Evolutionary conservation across 2,113 vertebrate genomes (phyloP), one percentile per base, ranked within the genome.

Genomic region (Butorides virescens): DNA sequence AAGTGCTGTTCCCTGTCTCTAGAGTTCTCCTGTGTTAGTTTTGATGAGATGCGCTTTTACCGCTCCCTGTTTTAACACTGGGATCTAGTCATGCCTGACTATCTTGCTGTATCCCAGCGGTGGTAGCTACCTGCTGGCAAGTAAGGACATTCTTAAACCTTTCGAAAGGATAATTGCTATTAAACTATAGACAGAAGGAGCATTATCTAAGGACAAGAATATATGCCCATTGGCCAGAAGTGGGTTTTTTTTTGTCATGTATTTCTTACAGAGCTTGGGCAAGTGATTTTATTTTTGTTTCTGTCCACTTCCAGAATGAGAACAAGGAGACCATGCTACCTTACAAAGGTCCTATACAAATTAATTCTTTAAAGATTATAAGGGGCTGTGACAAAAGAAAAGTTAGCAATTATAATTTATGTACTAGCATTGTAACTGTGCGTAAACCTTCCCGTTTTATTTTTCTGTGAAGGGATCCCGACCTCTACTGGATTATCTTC

Each of bases 401-500:
- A 2, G 0, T 72, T 50, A 94, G 61, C 66, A 75, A 30, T 75
- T 85, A 15, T 20, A 37, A 62, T 37, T 79, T 65, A 17, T 44
- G 12, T 78, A 18, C 34, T 55, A 13, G 36, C 49, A 47, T 22
- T 86, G 70, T 34, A 53, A 63, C 32, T 75, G 20, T 83, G 39
- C 89, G 36, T 76, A 37, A 94, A 56, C 52, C 50, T 87, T 89
- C 58, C 32, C n/a, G 32, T 90, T 81, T 10, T 36, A 17, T 29
- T 44, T 93, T 67, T 84, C 36, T 92, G 89, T 88, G n/a, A 94
- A 99, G 99, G 99, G 27, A 99, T 99, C 49, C 99, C 99, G 1
- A 98, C 98, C 58, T 98, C 98, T 75, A 98, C 99, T 6, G 98
- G 99, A 67, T 97, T 99, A 39, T 98, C 98, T 4, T 98, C 99